phyloP scores from a whole-genome alignment of 2,797 vertebrate genomes.

The Fistularia commersonii region DNA sequence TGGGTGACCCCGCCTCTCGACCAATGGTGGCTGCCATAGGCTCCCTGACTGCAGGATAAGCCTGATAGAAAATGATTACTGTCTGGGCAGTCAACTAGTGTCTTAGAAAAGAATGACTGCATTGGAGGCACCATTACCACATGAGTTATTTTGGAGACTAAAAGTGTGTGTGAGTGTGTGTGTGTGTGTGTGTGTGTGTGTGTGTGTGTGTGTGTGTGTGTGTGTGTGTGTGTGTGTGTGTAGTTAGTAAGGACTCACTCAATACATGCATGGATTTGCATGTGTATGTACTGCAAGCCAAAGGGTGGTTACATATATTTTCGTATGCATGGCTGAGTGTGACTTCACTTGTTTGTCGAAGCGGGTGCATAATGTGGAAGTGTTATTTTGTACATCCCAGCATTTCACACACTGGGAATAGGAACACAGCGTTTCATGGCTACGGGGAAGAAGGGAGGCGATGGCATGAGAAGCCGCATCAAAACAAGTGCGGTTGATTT shows the following conservation, averaged over 20 bases:
- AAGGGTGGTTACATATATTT: slow-evolving; percentile 15
- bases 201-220: not conserved
- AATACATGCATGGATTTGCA: slow-evolving; percentile 22
- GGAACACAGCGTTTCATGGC: slow-evolving; percentile 27
- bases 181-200: not conserved
- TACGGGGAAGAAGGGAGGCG: slow-evolving; percentile 1
- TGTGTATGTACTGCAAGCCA: slow-evolving; percentile 9
- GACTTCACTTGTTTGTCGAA: slow-evolving; percentile 6
- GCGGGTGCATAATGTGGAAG: slow-evolving; percentile 20
- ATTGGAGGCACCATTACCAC: too few relatives aligned
- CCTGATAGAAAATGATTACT: too few relatives aligned
- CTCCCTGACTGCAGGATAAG: too few relatives aligned
- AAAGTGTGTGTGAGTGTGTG: not conserved
- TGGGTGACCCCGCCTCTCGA: too few relatives aligned
- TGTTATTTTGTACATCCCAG: slow-evolving; percentile 12
- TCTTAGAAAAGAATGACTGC: too few relatives aligned
- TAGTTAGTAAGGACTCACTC: slow-evolving; percentile 8
- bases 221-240: not conserved
- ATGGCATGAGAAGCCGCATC: not conserved
- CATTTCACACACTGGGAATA: not conserved
- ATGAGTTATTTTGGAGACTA: too few relatives aligned
- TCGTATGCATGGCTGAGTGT: slow-evolving; percentile 28
- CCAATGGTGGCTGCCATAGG: too few relatives aligned
- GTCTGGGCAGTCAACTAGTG: too few relatives aligned
- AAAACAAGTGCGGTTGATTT: too few relatives aligned